A percentile compares a stretch with the other conserved stretches of the same genome.
phyloP scores from a whole-genome alignment of 2,113 vertebrate genomes.

The Coptodon rendalli region DNA sequence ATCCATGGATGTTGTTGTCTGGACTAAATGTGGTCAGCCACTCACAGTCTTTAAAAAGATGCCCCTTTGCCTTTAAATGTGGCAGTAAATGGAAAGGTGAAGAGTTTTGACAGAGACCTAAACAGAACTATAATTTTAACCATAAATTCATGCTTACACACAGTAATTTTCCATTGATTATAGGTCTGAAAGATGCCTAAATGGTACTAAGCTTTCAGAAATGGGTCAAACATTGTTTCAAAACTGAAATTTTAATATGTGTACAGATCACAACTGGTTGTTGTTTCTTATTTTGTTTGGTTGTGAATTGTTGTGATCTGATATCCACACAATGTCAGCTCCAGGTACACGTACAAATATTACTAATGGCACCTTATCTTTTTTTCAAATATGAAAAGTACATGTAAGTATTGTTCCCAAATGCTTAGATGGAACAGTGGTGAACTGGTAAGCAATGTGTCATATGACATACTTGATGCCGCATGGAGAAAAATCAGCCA shows the following conservation, averaged over 20 bases:
- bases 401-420: rapidly evolving
- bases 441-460: background rate
- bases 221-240: background rate
- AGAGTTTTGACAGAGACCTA: background rate
- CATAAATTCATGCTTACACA: background rate
- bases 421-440: background rate
- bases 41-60: background rate
- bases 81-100: background rate
- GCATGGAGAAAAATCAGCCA: background rate
- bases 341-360: background rate
- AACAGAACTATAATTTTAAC: background rate
- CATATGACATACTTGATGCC: background rate
- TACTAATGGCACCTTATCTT: background rate
- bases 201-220: background rate
- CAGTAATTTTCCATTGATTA: background rate
- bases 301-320: background rate
- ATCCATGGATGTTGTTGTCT: background rate
- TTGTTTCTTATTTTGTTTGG: background rate
- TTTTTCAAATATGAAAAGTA: background rate
- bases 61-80: background rate
- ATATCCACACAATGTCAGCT: background rate
- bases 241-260: background rate
- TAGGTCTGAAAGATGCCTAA: background rate
- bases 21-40: background rate
- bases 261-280: background rate